These are phyloP conservation scores for Asbolus verrucosus DNA, from an alignment of 1,140 invertebrate genomes.

Conservation along the genomic window DNA sequence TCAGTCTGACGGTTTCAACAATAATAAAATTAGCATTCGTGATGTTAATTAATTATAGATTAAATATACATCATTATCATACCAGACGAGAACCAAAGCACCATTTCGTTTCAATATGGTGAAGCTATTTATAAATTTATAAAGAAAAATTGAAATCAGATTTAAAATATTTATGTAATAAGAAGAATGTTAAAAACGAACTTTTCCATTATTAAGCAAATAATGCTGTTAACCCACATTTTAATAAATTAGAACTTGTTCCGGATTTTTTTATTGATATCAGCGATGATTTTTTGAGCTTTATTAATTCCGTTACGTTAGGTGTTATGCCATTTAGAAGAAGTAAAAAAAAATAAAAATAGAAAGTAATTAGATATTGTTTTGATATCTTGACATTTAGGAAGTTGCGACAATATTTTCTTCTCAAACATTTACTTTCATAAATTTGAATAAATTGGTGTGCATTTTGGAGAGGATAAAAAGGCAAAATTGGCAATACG, in stretches of 20 bases:
- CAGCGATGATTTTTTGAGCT: constrained; percentile 5
- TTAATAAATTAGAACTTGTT: constrained; percentile 2
- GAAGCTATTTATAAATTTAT: too few relatives aligned
- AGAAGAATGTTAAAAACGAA: constrained; percentile 3
- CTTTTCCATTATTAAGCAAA: constrained; percentile 5
- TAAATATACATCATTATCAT: too few relatives aligned
- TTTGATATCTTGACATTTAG: constrained; percentile 35
- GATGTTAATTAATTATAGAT: too few relatives aligned
- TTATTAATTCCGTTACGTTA: constrained; percentile 21
- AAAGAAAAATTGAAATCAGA: too few relatives aligned
- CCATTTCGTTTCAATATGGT: too few relatives aligned
- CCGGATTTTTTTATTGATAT: not conserved
- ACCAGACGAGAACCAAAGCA: too few relatives aligned
- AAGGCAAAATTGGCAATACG: constrained; percentile 22
- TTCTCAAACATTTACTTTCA: constrained; percentile 32
- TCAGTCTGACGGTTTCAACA: too few relatives aligned
- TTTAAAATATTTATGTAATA: constrained; percentile 9
- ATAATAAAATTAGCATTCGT: too few relatives aligned
- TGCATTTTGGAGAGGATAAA: constrained; percentile 4
- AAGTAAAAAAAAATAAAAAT: constrained; percentile 33
- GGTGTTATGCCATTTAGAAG: constrained; percentile 21
- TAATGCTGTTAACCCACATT: constrained; percentile 14
- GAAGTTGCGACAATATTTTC: constrained; percentile 12
- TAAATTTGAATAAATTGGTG: constrained; percentile 35
- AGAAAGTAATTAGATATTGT: constrained; percentile 38